Percentiles rank a stretch among this genome's conserved stretches.
phyloP scores from a whole-genome alignment of 1,140 invertebrate genomes.

The Plectrocnemia conspersa region DNA sequence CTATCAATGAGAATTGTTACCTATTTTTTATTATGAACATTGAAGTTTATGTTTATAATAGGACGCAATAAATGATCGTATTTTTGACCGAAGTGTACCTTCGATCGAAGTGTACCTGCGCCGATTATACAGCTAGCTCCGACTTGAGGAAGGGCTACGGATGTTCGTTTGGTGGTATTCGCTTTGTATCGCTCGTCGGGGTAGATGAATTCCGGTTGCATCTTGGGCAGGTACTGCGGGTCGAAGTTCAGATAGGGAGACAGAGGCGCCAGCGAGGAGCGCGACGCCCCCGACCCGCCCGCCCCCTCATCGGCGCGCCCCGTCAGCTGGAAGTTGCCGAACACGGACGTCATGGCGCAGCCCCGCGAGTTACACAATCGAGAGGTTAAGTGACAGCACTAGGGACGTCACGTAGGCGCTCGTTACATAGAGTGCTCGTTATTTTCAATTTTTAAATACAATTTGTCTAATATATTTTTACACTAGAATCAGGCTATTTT shows the following conservation, averaged over 20 bases:
- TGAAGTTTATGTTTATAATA: too few relatives aligned
- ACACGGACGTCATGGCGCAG: conserved; percentile 20
- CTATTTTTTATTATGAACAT: too few relatives aligned
- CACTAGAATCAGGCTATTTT: too few relatives aligned
- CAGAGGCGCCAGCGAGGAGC: conserved; percentile 42
- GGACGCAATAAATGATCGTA: too few relatives aligned
- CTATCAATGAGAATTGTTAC: too few relatives aligned
- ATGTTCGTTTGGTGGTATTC: conserved; percentile 47
- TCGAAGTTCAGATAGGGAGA: conserved; percentile 93
- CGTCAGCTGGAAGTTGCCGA: conserved; percentile 15
- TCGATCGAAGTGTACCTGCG: conserved; percentile 52
- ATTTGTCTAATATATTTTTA: too few relatives aligned
- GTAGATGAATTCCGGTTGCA: conserved; percentile 89
- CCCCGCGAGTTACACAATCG: too few relatives aligned
- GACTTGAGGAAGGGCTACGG: conserved; percentile 88
- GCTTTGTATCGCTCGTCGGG: conserved; percentile 64
- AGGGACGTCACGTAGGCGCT: too few relatives aligned
- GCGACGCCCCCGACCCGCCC: conserved; percentile 12
- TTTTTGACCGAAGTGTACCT: too few relatives aligned
- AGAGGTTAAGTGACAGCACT: too few relatives aligned
- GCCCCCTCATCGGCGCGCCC: conserved; percentile 9
- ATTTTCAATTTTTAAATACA: too few relatives aligned
- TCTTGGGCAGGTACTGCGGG: conserved; percentile 72
- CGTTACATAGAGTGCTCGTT: too few relatives aligned
- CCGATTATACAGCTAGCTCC: conserved; percentile 82